Percentiles rank a stretch among this genome's conserved stretches.
phyloP scores from a whole-genome alignment of 2,113 vertebrate species.

The Ahaetulla prasina region DNA sequence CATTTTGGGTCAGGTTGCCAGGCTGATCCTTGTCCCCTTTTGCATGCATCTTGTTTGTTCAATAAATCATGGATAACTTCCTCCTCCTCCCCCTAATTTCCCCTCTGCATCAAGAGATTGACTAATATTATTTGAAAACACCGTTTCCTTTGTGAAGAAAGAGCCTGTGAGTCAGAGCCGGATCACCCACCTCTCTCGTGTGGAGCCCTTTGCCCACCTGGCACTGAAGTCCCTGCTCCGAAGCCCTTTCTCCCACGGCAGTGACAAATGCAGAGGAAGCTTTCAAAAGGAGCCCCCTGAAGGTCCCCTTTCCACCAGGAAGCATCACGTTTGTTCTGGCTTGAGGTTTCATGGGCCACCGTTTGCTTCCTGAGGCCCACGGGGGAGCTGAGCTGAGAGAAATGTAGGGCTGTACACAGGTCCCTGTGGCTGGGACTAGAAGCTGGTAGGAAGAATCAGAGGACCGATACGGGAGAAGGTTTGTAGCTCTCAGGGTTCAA shows the following conservation, averaged over 20 bases:
- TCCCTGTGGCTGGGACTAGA: not conserved
- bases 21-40: no score
- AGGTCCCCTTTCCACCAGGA: not conserved
- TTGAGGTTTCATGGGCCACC: not conserved
- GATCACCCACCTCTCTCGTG: not conserved
- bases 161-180: not conserved
- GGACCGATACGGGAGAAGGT: not conserved
- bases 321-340: not conserved
- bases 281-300: not conserved
- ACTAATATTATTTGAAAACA: not conserved
- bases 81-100: not conserved
- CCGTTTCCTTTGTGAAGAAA: no score
- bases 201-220: not conserved
- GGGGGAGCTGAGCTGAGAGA: not conserved
- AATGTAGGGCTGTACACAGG: rapidly evolving
- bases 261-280: not conserved
- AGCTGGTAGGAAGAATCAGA: not conserved
- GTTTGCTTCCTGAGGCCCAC: not conserved
- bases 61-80: no score
- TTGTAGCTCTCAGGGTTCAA: not conserved
- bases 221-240: not conserved
- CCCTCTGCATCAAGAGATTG: not conserved
- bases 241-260: not conserved
- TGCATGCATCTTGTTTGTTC: not conserved
- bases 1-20: not conserved